A percentile compares a stretch with the other conserved stretches of the same genome.
Conservation (phyloP, 2,888 invertebrate species). For the Dichetophora obliterata region DNA sequence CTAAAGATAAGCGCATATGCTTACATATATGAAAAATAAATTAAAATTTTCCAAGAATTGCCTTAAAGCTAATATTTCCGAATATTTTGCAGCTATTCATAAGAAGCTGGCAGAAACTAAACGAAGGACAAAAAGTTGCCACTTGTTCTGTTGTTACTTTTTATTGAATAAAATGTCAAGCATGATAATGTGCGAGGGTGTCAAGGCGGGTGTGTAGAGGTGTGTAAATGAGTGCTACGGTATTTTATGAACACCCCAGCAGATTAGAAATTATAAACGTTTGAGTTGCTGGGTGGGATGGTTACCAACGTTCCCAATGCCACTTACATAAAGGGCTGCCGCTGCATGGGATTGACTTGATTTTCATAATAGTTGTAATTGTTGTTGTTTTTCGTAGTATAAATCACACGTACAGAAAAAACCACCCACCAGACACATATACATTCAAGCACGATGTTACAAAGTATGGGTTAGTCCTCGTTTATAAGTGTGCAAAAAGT, state of each 20-base stretch:
- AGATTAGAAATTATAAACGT: constrained; percentile 10
- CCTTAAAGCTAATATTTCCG: too few relatives aligned
- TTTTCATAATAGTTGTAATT: background rate
- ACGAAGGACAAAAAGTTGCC: background rate
- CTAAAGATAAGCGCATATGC: too few relatives aligned
- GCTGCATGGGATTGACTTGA: background rate
- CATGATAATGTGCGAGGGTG: constrained; percentile 2
- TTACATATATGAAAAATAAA: too few relatives aligned
- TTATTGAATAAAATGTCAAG: background rate
- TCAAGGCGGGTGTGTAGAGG: background rate
- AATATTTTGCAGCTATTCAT: too few relatives aligned
- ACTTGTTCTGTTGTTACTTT: background rate
- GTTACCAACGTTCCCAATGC: background rate
- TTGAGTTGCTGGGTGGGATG: background rate
- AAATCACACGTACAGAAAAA: too few relatives aligned
- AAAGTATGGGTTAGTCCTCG: background rate
- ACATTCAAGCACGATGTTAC: background rate
- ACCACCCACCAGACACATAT: too few relatives aligned
- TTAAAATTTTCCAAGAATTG: too few relatives aligned
- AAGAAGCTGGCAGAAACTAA: too few relatives aligned
- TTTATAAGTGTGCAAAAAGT: constrained; percentile 26
- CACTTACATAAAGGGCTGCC: background rate
- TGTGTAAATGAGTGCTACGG: background rate
- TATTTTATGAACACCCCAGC: constrained; percentile 5
- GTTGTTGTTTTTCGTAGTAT: background rate